These are phyloP conservation scores for Tetragonula clypearis DNA, from an alignment of 1,140 invertebrate genomes.

Conservation along the genomic window DNA sequence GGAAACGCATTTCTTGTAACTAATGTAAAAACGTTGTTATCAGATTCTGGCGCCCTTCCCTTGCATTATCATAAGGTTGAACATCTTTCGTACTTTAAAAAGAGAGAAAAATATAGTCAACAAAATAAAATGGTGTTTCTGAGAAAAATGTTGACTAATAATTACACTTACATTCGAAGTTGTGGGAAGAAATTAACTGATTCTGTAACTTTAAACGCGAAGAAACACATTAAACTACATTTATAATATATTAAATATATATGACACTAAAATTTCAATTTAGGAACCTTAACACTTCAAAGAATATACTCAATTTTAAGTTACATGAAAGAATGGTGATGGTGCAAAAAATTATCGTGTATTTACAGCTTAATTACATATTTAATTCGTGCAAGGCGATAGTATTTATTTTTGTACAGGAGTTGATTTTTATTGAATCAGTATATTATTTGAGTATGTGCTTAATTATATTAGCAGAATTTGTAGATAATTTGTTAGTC, in stretches of 20 bases:
- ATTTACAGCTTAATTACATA: slow-evolving; percentile 74
- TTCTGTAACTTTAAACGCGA: slow-evolving; percentile 21
- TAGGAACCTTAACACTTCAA: slow-evolving; percentile 32
- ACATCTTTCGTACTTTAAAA: slow-evolving; percentile 7
- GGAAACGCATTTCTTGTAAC: slow-evolving; percentile 30
- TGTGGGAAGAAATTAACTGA: slow-evolving; percentile 4
- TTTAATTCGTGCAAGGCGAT: slow-evolving; percentile 71
- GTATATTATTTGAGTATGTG: slow-evolving; percentile 41
- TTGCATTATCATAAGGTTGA: slow-evolving; percentile 41
- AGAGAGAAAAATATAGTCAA: slow-evolving; percentile 1
- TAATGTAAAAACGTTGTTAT: slow-evolving; percentile 49
- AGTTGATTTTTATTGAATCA: slow-evolving; percentile 70
- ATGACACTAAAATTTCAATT: slow-evolving; percentile 49
- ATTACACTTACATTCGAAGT: slow-evolving; percentile 4
- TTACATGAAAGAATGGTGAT: slow-evolving; percentile 68
- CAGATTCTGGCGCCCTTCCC: slow-evolving; percentile 48
- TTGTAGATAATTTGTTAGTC: slow-evolving; percentile 52
- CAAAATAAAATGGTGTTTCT: slow-evolving; percentile 11
- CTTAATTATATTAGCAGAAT: slow-evolving; percentile 55
- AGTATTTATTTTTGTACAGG: slow-evolving; percentile 81
- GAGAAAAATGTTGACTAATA: slow-evolving; percentile 38
- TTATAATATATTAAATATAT: slow-evolving; percentile 52
- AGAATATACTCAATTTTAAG: slow-evolving; percentile 60
- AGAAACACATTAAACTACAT: slow-evolving; percentile 30
- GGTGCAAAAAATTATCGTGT: slow-evolving; percentile 69